These are phyloP conservation scores for Melanotaenia pygmaea DNA, from an alignment of 2,797 vertebrate genomes.

Conservation along the genomic window DNA sequence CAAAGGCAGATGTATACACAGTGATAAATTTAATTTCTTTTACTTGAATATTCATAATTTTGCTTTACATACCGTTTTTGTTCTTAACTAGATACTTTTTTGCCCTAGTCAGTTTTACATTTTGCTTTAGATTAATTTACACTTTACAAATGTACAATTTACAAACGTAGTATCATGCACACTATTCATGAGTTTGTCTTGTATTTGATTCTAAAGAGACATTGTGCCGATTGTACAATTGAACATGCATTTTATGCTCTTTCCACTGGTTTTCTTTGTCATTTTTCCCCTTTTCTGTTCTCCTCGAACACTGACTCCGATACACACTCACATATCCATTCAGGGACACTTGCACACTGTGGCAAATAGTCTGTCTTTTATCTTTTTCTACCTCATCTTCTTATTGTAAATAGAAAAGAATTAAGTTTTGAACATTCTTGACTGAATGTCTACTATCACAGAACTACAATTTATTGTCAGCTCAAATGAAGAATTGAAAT, in stretches of 20 bases:
- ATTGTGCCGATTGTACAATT: slow-evolving; percentile 66
- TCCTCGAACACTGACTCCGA: slow-evolving; percentile 61
- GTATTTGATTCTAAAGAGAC: slow-evolving; percentile 70
- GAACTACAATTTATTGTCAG: slow-evolving; percentile 79
- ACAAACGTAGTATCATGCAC: slow-evolving; percentile 55
- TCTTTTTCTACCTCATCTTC: slow-evolving; percentile 79
- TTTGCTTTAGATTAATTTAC: slow-evolving; percentile 61
- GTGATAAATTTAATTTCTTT: slow-evolving; percentile 25
- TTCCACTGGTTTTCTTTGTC: slow-evolving; percentile 65
- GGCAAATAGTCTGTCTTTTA: slow-evolving; percentile 78
- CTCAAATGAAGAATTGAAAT: slow-evolving; percentile 82
- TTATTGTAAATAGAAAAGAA: slow-evolving; percentile 85
- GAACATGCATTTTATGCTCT: slow-evolving; percentile 69
- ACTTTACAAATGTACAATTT: too few relatives aligned
- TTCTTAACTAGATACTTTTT: slow-evolving; percentile 41
- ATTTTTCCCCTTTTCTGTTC: slow-evolving; percentile 47
- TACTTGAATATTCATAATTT: slow-evolving; percentile 18
- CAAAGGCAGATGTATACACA: slow-evolving; percentile 4
- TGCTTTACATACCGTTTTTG: neutral
- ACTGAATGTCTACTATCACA: slow-evolving; percentile 78
- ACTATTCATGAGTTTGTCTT: slow-evolving; percentile 60
- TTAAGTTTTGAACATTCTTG: slow-evolving; percentile 80
- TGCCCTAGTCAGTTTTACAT: slow-evolving; percentile 47
- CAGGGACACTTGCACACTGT: slow-evolving; percentile 63
- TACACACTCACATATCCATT: slow-evolving; percentile 67